Evolutionary conservation across 2,888 invertebrate genomes (phyloP).

Genomic region (Ormyrus rosae): DNA sequence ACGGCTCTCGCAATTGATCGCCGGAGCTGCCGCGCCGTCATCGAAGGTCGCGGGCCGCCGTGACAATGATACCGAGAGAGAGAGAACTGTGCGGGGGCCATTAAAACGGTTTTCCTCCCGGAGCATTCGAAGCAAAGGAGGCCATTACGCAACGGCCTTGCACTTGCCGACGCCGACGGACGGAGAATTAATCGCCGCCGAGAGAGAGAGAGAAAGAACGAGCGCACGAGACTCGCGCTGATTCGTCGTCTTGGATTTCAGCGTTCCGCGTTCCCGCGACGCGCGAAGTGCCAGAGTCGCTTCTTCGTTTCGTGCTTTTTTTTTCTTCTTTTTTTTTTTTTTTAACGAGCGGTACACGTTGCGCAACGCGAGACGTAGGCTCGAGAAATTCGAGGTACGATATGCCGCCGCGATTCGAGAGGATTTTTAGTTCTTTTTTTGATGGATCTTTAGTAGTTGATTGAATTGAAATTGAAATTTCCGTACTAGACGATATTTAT

Average conservation of each 20-base stretch:
- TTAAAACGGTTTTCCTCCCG: slow-evolving; percentile 36
- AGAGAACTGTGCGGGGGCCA: background rate
- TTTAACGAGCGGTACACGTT: background rate
- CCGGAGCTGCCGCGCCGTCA: no score
- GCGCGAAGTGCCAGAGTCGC: no score
- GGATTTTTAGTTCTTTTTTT: no score
- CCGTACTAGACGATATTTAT: no score
- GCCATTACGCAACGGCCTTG: slow-evolving; percentile 40
- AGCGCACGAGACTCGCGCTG: background rate
- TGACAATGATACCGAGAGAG: no score
- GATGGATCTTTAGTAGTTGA: no score
- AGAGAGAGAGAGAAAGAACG: no score
- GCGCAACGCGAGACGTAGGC: background rate
- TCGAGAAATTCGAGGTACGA: background rate
- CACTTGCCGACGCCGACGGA: slow-evolving; percentile 25
- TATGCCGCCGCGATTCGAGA: background rate
- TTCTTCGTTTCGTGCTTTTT: no score
- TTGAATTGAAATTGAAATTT: no score
- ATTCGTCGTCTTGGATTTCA: slow-evolving; percentile 45
- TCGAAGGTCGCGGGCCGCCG: no score
- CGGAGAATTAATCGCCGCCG: slow-evolving; percentile 4
- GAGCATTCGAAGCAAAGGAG: no score
- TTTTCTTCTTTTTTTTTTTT: background rate
- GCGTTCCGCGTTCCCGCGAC: background rate
- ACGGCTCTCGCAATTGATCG: no score